phyloP scores from a whole-genome alignment of 2,797 vertebrate genomes.

The Pelodytes ibericus region DNA sequence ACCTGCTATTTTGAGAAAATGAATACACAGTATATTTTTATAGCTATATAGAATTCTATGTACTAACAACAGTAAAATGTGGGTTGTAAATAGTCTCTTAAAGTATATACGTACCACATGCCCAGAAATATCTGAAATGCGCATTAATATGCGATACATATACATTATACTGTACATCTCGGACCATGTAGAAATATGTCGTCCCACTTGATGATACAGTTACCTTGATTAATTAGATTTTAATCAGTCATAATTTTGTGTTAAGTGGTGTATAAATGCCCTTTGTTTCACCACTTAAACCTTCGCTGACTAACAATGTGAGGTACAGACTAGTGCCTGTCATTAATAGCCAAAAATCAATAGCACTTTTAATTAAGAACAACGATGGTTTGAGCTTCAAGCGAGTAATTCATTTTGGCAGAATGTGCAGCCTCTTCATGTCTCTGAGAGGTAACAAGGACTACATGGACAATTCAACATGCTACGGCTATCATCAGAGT shows the following conservation, averaged over 20 bases:
- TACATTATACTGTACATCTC: slow-evolving; percentile 16
- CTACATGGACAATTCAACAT: too few relatives aligned
- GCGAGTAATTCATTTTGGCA: slow-evolving; percentile 68
- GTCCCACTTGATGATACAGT: slow-evolving; percentile 61
- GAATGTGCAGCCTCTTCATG: slow-evolving; percentile 63
- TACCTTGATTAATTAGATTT: slow-evolving; percentile 78
- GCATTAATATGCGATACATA: not conserved
- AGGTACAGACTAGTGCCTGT: slow-evolving; percentile 69
- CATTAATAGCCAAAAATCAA: slow-evolving; percentile 74
- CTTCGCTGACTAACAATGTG: slow-evolving; percentile 70
- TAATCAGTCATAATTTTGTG: slow-evolving; percentile 80
- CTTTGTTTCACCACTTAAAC: slow-evolving; percentile 79
- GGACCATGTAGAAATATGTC: slow-evolving; percentile 54
- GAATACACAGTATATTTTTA: too few relatives aligned
- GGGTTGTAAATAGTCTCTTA: too few relatives aligned
- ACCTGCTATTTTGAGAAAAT: too few relatives aligned
- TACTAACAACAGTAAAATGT: too few relatives aligned
- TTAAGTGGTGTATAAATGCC: slow-evolving; percentile 76
- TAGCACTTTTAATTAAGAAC: slow-evolving; percentile 79
- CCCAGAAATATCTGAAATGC: too few relatives aligned
- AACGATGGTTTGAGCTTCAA: slow-evolving; percentile 64
- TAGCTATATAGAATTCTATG: too few relatives aligned
- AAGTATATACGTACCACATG: too few relatives aligned
- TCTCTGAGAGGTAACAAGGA: too few relatives aligned
- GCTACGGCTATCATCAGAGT: too few relatives aligned